phyloP scores from a whole-genome alignment of 2,113 vertebrate species.

The Lagopus muta region DNA sequence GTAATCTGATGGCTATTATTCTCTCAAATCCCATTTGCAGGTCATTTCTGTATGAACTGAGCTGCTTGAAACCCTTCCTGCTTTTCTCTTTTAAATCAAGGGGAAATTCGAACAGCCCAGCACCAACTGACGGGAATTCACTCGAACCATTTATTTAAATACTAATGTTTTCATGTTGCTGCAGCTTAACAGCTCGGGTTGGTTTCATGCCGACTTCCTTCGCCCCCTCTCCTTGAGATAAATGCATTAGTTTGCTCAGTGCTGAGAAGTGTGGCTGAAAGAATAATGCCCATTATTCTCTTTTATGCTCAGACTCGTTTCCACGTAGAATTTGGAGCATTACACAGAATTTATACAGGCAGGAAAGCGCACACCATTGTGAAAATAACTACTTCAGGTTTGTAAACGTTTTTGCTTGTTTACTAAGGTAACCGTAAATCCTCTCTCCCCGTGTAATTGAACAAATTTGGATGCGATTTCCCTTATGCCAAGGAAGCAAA shows the following conservation, averaged over 20 bases:
- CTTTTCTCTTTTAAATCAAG: slow-evolving; percentile 9
- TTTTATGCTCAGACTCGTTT: not conserved
- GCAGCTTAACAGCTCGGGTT: not conserved
- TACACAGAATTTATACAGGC: not conserved
- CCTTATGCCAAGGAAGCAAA: not conserved
- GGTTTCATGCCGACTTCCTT: not conserved
- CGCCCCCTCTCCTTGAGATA: not conserved
- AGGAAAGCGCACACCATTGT: rapidly evolving
- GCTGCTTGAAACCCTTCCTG: slow-evolving; percentile 33
- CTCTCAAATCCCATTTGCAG: slow-evolving; percentile 13
- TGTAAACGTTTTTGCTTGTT: not conserved
- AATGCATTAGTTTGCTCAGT: not conserved
- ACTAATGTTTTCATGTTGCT: not conserved
- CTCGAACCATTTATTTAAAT: slow-evolving; percentile 31
- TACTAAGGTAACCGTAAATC: not conserved
- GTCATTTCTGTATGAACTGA: slow-evolving; percentile 25
- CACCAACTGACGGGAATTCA: not conserved
- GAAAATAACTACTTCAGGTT: not conserved
- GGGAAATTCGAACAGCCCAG: slow-evolving; percentile 5
- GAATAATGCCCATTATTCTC: not conserved
- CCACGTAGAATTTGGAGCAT: not conserved
- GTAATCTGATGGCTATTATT: not conserved
- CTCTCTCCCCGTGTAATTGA: not conserved
- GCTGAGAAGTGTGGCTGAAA: not conserved
- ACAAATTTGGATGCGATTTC: not conserved